Conservation (phyloP, 2,888 invertebrate species). For the Villa cingulata region DNA sequence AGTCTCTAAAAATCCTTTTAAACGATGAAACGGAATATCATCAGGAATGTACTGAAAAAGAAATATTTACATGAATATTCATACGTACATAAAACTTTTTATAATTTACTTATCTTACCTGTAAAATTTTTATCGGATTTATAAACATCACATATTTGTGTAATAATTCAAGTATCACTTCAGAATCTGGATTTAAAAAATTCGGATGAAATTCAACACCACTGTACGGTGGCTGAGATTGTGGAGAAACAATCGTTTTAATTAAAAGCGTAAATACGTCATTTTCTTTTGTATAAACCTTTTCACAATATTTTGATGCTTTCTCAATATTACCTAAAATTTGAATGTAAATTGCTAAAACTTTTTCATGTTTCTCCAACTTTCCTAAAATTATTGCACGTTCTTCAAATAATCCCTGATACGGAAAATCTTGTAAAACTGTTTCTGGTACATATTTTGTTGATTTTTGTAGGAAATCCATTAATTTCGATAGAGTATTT, state of each 20-base stretch:
- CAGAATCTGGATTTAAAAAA: slow-evolving; percentile 57
- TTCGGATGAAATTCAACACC: slow-evolving; percentile 41
- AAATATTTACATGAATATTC: too few species aligned
- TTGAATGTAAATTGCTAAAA: slow-evolving; percentile 81
- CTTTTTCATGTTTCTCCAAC: slow-evolving; percentile 81
- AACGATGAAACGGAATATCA: slow-evolving; percentile 56
- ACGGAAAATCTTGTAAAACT: slow-evolving; percentile 74
- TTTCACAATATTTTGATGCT: slow-evolving; percentile 76
- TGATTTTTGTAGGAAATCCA: slow-evolving; percentile 70
- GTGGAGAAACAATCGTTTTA: slow-evolving; percentile 41
- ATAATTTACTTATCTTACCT: slow-evolving; percentile 19
- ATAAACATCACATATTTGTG: slow-evolving; percentile 75
- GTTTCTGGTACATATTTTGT: slow-evolving; percentile 72
- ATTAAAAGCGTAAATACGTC: slow-evolving; percentile 27
- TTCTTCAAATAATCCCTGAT: slow-evolving; percentile 76
- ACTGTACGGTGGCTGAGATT: slow-evolving; percentile 29
- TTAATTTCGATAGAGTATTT: slow-evolving; percentile 43
- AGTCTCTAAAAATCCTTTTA: slow-evolving; percentile 68
- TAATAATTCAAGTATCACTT: slow-evolving; percentile 64
- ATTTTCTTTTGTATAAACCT: slow-evolving; percentile 42
- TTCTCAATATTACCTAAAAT: slow-evolving; percentile 69
- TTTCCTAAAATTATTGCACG: slow-evolving; percentile 87
- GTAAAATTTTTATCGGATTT: slow-evolving; percentile 58
- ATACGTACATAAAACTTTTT: background rate
- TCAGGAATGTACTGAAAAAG: slow-evolving; percentile 60